Evolutionary conservation across 2,113 vertebrate species (phyloP).

Genomic region (Melospiza melodia): DNA sequence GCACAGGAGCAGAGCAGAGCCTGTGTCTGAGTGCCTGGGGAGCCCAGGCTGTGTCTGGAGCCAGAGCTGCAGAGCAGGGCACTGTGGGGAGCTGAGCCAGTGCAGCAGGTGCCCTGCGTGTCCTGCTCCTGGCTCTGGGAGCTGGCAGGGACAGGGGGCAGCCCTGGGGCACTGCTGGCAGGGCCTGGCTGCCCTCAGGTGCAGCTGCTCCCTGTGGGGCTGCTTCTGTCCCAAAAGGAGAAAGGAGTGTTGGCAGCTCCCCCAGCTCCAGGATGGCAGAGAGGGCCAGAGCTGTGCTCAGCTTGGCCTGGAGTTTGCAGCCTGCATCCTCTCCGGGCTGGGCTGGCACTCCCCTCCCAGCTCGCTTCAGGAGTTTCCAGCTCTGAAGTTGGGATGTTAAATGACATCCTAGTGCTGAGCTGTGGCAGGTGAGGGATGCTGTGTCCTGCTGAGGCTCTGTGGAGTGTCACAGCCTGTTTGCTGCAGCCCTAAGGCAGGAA

Average conservation of each 20-base stretch:
- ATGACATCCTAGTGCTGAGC: not conserved
- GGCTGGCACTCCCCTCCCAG: not conserved
- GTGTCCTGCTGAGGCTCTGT: not conserved
- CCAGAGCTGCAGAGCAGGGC: not conserved
- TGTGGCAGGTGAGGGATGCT: not conserved
- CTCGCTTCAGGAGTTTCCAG: not conserved
- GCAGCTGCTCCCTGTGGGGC: fast-evolving
- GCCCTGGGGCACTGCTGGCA: not conserved
- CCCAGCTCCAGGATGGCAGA: fast-evolving
- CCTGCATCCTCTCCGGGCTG: not conserved
- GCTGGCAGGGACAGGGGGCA: fast-evolving
- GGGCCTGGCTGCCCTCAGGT: not conserved
- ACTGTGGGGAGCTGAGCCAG: not conserved
- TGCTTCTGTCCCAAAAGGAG: not conserved
- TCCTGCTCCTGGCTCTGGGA: fast-evolving
- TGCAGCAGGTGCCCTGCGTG: fast-evolving
- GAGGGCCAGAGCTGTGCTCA: not conserved
- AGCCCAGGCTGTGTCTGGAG: not conserved
- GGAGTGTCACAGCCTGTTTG: not conserved
- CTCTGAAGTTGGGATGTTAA: not conserved
- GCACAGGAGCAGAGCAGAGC: not conserved
- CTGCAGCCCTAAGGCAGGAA: not conserved
- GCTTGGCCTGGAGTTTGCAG: not conserved
- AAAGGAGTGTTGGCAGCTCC: not conserved
- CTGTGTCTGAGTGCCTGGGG: not conserved